Evolutionary conservation across 2,888 invertebrate species (phyloP).

Genomic region (Spisula subtruncata): DNA sequence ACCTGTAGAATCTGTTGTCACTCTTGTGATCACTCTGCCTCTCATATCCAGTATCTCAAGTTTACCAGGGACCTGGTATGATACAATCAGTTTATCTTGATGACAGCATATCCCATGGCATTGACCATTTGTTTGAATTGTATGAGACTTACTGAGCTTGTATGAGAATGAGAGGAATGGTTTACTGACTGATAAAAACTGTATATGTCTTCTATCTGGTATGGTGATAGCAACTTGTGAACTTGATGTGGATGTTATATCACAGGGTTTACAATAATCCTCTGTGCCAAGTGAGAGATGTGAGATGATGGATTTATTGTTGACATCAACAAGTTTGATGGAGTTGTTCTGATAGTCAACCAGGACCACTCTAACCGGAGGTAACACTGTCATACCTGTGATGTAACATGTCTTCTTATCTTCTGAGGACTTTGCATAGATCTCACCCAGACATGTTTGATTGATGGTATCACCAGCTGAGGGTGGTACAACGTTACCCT

Average conservation of each 20-base stretch:
- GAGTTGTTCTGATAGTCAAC: background rate
- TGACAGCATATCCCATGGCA: background rate
- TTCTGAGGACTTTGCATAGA: background rate
- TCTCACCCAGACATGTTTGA: background rate
- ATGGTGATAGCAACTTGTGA: background rate
- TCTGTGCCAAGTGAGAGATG: background rate
- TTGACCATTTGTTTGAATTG: background rate
- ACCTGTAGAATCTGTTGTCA: background rate
- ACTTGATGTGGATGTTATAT: background rate
- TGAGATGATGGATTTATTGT: background rate
- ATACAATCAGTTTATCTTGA: slow-evolving; percentile 4
- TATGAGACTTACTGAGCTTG: background rate
- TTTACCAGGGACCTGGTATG: background rate
- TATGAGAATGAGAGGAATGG: no score
- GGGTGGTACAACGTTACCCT: no score
- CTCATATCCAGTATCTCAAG: background rate
- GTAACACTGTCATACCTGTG: background rate
- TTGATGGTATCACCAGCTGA: no score
- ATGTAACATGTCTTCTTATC: background rate
- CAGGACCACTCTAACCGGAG: background rate
- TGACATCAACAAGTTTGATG: background rate
- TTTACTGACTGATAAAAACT: slow-evolving; percentile 9
- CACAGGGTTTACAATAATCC: background rate
- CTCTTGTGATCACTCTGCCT: background rate
- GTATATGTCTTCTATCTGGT: background rate